Base-by-base conservation (phyloP, 1,140 invertebrate species). In the Drosophila ananassae region DNA sequence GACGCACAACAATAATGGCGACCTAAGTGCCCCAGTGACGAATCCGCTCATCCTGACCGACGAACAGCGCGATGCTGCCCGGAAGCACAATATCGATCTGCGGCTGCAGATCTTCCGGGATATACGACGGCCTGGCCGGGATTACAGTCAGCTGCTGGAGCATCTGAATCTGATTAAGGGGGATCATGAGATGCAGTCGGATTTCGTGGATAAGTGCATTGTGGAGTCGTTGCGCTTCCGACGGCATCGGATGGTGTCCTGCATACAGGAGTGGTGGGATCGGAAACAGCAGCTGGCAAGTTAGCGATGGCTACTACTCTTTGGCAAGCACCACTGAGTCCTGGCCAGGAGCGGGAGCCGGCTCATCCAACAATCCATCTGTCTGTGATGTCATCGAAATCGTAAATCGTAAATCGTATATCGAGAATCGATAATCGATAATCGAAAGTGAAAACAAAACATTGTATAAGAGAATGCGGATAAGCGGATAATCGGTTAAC, bases 141-240 rank as follows among this genome's bases (percentile, higher is more conserved):
- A 96, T 93, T 96, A 95, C 83, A 92, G 93, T 9, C 93, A 93
- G 67, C 90, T 98, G 71, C 94, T 97, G 81, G 94, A 95, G 44
- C 94, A 95, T 78, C 92, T 98, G 74, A 94, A 94, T 69, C 93
- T 94, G 54, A 92, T 98, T 37, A 95, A 96, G 92, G 96, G 96
- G 68, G 94, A 94, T 62, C 71, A 94, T 25, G 95, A 96, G 46
- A 94, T 95, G 76, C 94, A 94, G 91, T 93, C 95, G 24, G 93
- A 93, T 61, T 94, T 97, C 89, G 93, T 97, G 32, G 93, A 94
- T 74, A 95, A 96, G 76, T 94, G 97, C 56, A 95, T 97, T 48
- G 94, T 94, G 61, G 97, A 97, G 92, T 96, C 96, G 8, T 87
- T 95, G 61, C 93, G 97, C 51, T 98, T 97, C 92, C 97, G 97